Conservation (phyloP, 2,888 invertebrate species). For the Corythucha ciliata region DNA sequence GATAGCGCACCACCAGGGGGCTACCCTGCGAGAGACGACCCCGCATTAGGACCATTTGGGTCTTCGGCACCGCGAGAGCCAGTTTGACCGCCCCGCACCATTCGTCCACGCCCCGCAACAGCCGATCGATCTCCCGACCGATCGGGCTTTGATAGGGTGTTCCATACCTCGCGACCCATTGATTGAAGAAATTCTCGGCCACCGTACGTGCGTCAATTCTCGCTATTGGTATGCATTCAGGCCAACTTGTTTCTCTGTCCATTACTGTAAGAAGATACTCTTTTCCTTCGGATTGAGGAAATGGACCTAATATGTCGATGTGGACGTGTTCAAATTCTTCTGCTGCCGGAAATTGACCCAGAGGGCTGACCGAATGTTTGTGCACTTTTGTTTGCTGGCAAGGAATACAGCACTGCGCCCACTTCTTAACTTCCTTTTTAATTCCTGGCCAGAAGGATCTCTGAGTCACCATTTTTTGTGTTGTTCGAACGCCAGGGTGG, state of each 20-base stretch:
- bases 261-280: conserved; percentile 39
- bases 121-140: too few relatives aligned
- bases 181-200: conserved; percentile 37
- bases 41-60: too few relatives aligned
- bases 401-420: conserved; percentile 35
- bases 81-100: too few relatives aligned
- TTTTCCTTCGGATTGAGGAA: conserved; percentile 37
- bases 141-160: conserved; percentile 39
- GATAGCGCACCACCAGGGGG: too few relatives aligned
- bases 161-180: conserved; percentile 42
- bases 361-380: conserved; percentile 15
- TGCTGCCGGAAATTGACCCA: conserved; percentile 6
- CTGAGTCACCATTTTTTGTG: conserved; percentile 22
- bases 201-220: conserved; percentile 40
- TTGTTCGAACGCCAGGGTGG: conserved; percentile 30
- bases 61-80: too few relatives aligned
- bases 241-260: conserved; percentile 38
- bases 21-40: too few relatives aligned
- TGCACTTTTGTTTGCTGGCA: conserved; percentile 38
- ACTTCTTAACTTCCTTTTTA: conserved; percentile 31
- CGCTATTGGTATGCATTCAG: conserved; percentile 38
- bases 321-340: conserved; percentile 40
- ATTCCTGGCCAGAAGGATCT: conserved; percentile 34
- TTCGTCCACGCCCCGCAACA: too few relatives aligned
- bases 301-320: conserved; percentile 42